A percentile compares a stretch with the other conserved stretches of the same genome.
phyloP scores from a whole-genome alignment of 2,888 invertebrate species.

The Caenorhabditis sp. region DNA sequence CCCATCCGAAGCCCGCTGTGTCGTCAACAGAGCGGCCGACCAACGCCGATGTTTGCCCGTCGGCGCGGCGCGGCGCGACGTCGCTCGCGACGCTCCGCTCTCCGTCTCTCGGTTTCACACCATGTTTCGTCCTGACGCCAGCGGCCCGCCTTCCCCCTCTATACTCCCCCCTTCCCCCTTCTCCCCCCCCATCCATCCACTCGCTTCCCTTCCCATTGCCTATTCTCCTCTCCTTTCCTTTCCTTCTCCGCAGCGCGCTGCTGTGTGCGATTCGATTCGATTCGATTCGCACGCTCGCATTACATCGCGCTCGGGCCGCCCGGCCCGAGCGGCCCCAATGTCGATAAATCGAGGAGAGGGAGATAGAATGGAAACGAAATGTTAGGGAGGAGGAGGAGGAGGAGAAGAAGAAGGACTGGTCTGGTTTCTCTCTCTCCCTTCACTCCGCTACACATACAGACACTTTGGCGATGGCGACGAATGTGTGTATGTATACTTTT shows the following conservation, averaged over 20 bases:
- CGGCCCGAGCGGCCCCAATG: conserved; percentile 50
- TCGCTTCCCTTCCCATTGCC: conserved; percentile 24
- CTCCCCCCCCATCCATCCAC: conserved; percentile 16
- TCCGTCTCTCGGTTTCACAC: conserved; percentile 14
- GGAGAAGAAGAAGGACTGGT: conserved; percentile 42
- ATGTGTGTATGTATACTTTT: conserved; percentile 38
- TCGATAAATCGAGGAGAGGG: conserved; percentile 58
- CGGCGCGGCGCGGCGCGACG: conserved; percentile 44
- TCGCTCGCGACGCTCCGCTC: conserved; percentile 41
- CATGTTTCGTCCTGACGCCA: conserved; percentile 17
- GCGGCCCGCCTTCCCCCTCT: conserved; percentile 34
- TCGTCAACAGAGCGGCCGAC: conserved; percentile 63
- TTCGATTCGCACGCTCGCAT: conserved; percentile 60
- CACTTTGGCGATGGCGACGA: conserved; percentile 18
- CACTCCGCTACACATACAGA: neutral
- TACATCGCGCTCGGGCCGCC: conserved; percentile 50
- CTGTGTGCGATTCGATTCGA: conserved; percentile 16
- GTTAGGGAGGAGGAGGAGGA: conserved; percentile 7
- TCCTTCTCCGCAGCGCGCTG: no score
- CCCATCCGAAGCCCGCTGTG: conserved; percentile 36
- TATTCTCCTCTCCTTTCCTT: conserved; percentile 14
- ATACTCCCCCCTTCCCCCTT: conserved; percentile 15
- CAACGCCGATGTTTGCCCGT: conserved; percentile 48
- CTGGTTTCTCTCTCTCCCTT: conserved; percentile 40
- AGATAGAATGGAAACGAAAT: neutral